These are phyloP conservation scores for Chelidonichthys spinosus DNA, from an alignment of 2,797 vertebrate species.

Conservation along the genomic window DNA sequence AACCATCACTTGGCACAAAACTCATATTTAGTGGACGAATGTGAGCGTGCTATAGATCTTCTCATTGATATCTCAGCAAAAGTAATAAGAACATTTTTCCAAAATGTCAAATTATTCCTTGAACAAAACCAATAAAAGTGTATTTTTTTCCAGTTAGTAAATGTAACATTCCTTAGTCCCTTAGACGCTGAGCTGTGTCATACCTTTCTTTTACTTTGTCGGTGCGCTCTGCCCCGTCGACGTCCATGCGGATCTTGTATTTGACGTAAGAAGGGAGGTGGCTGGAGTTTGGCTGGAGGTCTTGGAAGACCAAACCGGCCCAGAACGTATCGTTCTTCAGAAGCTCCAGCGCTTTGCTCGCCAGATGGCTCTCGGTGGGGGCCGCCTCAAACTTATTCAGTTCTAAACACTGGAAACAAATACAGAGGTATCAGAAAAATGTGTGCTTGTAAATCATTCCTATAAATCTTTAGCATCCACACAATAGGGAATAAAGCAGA, in stretches of 20 bases:
- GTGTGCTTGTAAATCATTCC: slow-evolving; percentile 5
- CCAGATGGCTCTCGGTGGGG: slow-evolving; percentile 85
- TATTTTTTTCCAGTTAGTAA: neutral
- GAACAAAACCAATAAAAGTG: neutral
- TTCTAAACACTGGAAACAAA: slow-evolving; percentile 90
- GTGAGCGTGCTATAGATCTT: neutral
- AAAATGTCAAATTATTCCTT: neutral
- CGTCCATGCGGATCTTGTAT: slow-evolving; percentile 98
- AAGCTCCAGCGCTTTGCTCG: slow-evolving; percentile 89
- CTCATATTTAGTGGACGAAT: neutral
- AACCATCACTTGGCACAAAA: neutral
- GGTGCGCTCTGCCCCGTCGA: slow-evolving; percentile 92
- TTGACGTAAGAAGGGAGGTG: slow-evolving; percentile 87
- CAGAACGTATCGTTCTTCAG: slow-evolving; percentile 91
- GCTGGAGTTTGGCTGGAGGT: slow-evolving; percentile 77
- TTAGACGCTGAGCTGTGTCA: neutral
- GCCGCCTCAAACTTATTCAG: slow-evolving; percentile 93
- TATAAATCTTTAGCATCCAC: slow-evolving; percentile 11
- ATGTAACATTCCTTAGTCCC: neutral
- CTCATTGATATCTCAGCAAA: neutral
- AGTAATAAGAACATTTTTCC: neutral
- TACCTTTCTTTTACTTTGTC: slow-evolving; percentile 90
- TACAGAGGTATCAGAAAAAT: slow-evolving; percentile 9
- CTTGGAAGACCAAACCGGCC: slow-evolving; percentile 92
- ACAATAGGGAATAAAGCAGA: slow-evolving; percentile 27